phyloP scores from a whole-genome alignment of 2,888 invertebrate species.

The Eupsilia transversa region DNA sequence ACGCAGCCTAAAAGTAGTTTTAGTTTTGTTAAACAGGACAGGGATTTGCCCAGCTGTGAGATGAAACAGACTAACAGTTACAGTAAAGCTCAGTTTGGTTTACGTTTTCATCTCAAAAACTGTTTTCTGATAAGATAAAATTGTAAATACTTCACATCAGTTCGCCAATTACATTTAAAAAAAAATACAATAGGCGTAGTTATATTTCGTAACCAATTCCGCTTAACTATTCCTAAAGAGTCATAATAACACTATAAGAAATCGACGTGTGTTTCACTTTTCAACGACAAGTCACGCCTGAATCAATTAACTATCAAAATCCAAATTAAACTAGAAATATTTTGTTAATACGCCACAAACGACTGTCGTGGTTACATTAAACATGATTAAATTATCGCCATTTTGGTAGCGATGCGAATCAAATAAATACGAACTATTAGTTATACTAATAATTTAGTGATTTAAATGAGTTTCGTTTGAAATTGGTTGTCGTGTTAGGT shows the following conservation, averaged over 20 bases:
- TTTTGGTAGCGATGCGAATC: constrained; percentile 27
- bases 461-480: constrained; percentile 17
- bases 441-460: constrained; percentile 29
- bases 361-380: constrained; percentile 29
- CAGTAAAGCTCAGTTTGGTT: neutral
- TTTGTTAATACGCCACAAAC: constrained; percentile 22
- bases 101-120: neutral
- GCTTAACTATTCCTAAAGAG: no score
- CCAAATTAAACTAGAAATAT: constrained; percentile 9
- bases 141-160: neutral
- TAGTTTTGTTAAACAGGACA: neutral
- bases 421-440: constrained; percentile 29
- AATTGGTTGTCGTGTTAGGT: neutral
- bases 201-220: no score
- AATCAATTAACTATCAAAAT: no score
- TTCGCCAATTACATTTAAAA: neutral
- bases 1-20: no score
- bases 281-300: no score
- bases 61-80: no score
- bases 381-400: constrained; percentile 35
- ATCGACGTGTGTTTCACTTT: no score
- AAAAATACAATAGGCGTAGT: no score
- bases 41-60: no score
- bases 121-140: neutral
- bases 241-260: no score